phyloP scores from a whole-genome alignment of 2,797 vertebrate species.

The Fratercula arctica region DNA sequence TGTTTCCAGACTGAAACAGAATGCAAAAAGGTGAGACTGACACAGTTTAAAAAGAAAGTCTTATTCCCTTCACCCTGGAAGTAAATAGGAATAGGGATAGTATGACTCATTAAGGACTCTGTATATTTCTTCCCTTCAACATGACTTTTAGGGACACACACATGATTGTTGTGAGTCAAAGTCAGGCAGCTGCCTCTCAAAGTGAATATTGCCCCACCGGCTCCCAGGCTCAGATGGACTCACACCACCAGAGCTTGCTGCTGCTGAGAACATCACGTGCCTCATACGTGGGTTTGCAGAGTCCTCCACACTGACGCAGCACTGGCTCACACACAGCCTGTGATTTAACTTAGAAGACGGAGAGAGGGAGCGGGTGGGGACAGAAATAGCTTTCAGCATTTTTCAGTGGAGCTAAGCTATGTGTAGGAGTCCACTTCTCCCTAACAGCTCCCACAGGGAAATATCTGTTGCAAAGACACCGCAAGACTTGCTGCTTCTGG shows the following conservation, averaged over 20 bases:
- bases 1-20: not conserved
- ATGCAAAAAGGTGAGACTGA: not conserved
- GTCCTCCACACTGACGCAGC: not conserved
- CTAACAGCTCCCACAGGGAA: not conserved
- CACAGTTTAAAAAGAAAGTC: not conserved
- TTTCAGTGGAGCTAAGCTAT: not conserved
- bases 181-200: not conserved
- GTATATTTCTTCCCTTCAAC: not conserved
- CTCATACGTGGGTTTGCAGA: rapidly evolving
- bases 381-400: not conserved
- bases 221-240: not conserved
- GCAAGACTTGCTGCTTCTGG: not conserved
- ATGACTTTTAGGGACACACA: not conserved
- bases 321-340: not conserved
- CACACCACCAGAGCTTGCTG: not conserved
- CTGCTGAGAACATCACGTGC: not conserved
- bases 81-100: not conserved
- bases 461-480: not conserved
- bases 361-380: not conserved
- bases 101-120: not conserved
- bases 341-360: not conserved
- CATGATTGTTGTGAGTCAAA: not conserved
- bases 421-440: not conserved
- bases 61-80: not conserved
- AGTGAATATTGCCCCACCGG: not conserved